Evolutionary conservation across 2,113 vertebrate genomes (phyloP).

Genomic region (Gallinago undulata): DNA sequence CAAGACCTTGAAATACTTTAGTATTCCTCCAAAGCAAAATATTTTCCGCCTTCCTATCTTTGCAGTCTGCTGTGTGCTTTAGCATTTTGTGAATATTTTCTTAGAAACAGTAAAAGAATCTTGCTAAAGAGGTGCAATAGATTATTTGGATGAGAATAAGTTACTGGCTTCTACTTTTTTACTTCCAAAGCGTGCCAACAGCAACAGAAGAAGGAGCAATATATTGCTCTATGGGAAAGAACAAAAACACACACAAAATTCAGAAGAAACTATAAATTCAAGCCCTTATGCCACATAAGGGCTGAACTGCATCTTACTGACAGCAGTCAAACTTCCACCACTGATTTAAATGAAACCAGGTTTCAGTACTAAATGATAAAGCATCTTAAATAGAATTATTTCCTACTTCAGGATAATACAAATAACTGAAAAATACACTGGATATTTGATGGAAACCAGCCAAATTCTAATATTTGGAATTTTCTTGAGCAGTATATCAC

Average conservation of each 20-base stretch:
- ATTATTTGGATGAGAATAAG: conserved; percentile 14
- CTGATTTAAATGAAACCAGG: neutral
- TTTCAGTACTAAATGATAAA: neutral
- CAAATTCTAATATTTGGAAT: neutral
- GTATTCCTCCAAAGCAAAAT: neutral
- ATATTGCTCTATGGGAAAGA: neutral
- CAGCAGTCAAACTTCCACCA: neutral
- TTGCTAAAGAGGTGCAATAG: neutral
- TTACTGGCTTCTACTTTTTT: neutral
- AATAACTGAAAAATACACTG: neutral
- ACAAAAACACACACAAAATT: neutral
- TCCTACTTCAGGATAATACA: neutral
- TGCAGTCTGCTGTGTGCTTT: neutral
- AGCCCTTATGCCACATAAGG: neutral
- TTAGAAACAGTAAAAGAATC: conserved; percentile 9
- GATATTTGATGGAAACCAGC: neutral
- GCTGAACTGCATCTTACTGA: neutral
- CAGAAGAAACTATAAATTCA: neutral
- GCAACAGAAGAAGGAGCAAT: neutral
- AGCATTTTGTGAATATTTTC: neutral
- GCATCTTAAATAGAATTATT: neutral
- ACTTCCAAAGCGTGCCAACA: conserved; percentile 3
- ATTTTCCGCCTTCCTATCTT: neutral
- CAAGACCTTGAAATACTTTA: neutral
- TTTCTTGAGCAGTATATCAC: neutral